A percentile compares a stretch with the other conserved stretches of the same genome.
Evolutionary conservation across 2,113 vertebrate genomes (phyloP).

Genomic region (Xerus inauris): DNA sequence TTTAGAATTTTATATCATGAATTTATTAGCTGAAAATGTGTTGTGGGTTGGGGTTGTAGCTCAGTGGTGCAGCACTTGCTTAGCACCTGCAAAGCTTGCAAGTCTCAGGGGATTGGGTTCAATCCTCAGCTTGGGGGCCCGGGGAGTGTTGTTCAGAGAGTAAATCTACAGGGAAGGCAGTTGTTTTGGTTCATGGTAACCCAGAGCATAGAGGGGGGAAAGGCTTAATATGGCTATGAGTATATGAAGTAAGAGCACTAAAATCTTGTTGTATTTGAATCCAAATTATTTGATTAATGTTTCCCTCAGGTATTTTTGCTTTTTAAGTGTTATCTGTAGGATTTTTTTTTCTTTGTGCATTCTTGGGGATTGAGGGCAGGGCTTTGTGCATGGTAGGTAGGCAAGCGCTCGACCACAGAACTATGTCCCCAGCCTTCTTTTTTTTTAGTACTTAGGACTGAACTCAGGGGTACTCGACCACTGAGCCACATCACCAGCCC

Average conservation of each 20-base stretch:
- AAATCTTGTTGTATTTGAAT: neutral
- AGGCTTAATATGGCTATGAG: neutral
- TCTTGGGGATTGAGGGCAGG: neutral
- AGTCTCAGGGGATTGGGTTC: neutral
- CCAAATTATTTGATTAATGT: neutral
- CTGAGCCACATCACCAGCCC: no score
- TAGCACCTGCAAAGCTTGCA: no score
- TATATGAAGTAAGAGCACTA: neutral
- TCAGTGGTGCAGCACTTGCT: neutral
- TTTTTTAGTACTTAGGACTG: no score
- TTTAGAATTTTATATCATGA: neutral
- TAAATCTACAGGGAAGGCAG: neutral
- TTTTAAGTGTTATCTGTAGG: neutral
- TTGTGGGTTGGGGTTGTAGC: neutral
- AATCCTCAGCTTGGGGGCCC: neutral
- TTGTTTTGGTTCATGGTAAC: neutral
- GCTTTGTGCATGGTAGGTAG: no score
- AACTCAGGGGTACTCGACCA: no score
- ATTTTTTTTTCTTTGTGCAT: no score
- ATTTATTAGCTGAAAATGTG: neutral
- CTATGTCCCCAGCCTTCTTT: no score
- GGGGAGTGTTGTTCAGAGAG: neutral
- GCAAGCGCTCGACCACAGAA: no score
- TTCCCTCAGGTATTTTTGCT: neutral
- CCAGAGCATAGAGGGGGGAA: neutral